Percentiles rank a stretch among this genome's conserved stretches.
These are phyloP conservation scores for Gastracanthus pulcherrimus DNA, from an alignment of 2,888 invertebrate genomes.

Conservation along the genomic window DNA sequence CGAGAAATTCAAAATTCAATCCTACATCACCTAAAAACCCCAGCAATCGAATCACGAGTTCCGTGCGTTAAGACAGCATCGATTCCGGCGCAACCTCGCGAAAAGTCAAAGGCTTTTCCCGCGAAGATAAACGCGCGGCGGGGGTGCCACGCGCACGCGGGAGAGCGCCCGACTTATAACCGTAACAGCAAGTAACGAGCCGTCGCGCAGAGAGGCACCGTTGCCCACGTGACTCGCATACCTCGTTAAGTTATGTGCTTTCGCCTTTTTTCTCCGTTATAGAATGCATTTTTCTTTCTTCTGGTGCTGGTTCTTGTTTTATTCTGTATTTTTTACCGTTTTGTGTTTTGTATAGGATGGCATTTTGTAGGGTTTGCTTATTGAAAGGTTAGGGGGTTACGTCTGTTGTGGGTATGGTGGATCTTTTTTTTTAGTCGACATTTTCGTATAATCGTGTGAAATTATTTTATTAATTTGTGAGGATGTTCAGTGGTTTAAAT, in stretches of 20 bases:
- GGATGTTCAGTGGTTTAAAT: no score
- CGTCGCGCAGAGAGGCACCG: not conserved
- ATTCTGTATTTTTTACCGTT: no score
- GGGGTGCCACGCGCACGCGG: not conserved
- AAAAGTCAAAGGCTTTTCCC: not conserved
- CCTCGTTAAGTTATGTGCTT: not conserved
- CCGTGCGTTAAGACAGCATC: not conserved
- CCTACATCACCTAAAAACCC: not conserved
- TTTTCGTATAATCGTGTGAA: no score
- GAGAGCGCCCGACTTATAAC: no score
- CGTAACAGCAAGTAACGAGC: not conserved
- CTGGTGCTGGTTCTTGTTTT: no score
- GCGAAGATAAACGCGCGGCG: not conserved
- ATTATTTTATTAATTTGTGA: no score
- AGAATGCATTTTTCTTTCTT: no score
- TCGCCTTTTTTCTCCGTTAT: not conserved
- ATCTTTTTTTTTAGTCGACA: no score
- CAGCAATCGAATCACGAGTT: not conserved
- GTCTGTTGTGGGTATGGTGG: no score
- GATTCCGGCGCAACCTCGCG: not conserved
- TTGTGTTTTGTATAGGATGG: no score
- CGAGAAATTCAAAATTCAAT: not conserved
- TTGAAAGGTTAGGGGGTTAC: no score
- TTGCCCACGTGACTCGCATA: constrained; percentile 6
- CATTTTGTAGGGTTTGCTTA: no score